Base-by-base conservation (phyloP, 2,113 vertebrate genomes). In the Pholis gunnellus region DNA sequence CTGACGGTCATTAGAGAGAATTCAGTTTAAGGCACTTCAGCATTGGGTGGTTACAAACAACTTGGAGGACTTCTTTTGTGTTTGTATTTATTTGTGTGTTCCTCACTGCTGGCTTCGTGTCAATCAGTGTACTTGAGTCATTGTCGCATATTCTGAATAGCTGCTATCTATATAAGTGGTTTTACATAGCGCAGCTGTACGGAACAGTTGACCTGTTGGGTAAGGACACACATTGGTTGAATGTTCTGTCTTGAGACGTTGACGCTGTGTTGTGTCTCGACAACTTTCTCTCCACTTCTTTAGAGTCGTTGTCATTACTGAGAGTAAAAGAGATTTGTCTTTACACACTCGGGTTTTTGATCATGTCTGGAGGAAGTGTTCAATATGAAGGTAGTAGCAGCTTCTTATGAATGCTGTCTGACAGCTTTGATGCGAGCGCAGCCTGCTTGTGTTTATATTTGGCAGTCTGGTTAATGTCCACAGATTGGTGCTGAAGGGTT, bases 371-470 rank as follows among this genome's bases (percentile, higher is more conserved):
- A 63, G 60, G 67, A 85, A 73, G 27, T 25, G 22, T 76, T 86
- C n/a, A 61, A 81, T 68, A 80, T 48, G 54, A 82, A 68, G 73
- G 54, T 84, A 83, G 68, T 42, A 75, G 67, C 78, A 69, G 82
- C 71, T 60, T 88, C 74, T 86, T 64, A 10, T 85, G 85, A 89
- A 90, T 86, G 34, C 78, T 40, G 64, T 63, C 44, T 77, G 88
- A 89, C 88, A 86, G 91, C 84, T 78, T 85, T 54, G 50, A 81
- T 81, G 50, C 2, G 11, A 84, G 60, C 7, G 48, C 68, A 70
- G 86, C 29, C 69, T 90, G 84, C 79, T 78, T 80, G 84, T 90
- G 87, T 91, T 90, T 91, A 90, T 86, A 83, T 87, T 86, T 85
- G 89, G 80, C 75, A 52, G 75, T 76, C 82, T 88, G 91, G 80